Percentiles rank a stretch among this genome's conserved stretches.
Conservation (phyloP, 2,113 vertebrate species). For the Antigone vipio region DNA sequence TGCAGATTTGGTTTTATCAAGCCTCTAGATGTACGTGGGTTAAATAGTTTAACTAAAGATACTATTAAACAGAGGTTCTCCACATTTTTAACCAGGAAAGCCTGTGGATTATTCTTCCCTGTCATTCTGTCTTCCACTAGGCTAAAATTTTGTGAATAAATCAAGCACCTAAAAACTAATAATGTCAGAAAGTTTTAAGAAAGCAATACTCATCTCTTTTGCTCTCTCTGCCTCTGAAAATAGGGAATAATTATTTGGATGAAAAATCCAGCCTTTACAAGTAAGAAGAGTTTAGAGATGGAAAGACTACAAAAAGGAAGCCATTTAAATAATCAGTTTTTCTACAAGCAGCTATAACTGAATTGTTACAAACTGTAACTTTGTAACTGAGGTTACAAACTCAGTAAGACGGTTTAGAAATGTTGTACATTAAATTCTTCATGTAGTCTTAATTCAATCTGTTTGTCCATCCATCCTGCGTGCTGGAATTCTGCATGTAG, state of each 20-base stretch:
- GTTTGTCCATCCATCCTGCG: background rate
- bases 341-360: background rate
- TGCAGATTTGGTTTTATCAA: background rate
- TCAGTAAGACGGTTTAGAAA: background rate
- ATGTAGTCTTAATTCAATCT: background rate
- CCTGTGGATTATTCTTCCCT: background rate
- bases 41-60: background rate
- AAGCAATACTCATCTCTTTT: background rate
- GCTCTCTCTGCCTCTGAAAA: background rate
- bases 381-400: background rate
- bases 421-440: background rate
- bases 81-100: background rate
- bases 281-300: background rate
- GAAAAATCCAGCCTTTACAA: background rate
- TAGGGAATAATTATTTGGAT: background rate
- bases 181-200: background rate
- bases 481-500: background rate
- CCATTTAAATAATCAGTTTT: background rate
- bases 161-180: background rate
- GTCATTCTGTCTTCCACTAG: background rate
- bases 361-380: background rate
- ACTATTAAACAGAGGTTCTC: background rate
- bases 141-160: background rate
- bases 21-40: background rate
- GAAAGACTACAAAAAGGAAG: background rate